Evolutionary conservation across 1,140 invertebrate species (phyloP), one percentile per base, ranked within the genome.

Genomic region (Drosophila trapezifrons): DNA sequence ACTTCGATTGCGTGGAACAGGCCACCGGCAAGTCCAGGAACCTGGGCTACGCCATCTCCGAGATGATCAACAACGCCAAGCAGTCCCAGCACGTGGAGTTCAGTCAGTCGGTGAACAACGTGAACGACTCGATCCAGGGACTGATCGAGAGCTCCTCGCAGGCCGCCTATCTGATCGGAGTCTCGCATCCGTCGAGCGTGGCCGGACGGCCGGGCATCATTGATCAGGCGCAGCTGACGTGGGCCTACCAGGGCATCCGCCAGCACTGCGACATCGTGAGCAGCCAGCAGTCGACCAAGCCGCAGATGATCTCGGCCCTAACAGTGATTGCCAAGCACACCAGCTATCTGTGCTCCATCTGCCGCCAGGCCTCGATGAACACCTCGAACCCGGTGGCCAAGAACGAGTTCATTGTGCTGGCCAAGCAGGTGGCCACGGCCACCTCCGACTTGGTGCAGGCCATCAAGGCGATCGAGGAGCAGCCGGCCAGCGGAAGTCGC

Each of bases 321-420:
- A 99, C 98, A 0, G 94, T 96, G 42, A 98, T 99, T 57, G 98
- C 98, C 4, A 99, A 99, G 91, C 97, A 99, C 92, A 99, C 98
- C 0, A 98, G 97, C 71, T 96, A 98, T 12, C 93, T 99, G 15
- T 99, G 98, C 92, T 99, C 98, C 86, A 96, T 98, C 29, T 99
- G 98, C 91, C 94, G 98, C 18, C 93, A 96, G 3, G 98, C 98
- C 0, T 99, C 98, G 13, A 96, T 96, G 51, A 97, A 97, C 92
- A 99, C 97, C 4, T 95, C 94, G 54, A 98, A 99, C 93, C 97
- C 98, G 0, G 97, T 97, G 20, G 97, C 98, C 40, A 99, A 99
- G 92, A 93, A 98, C 67, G 98, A 99, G 91, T 99, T 99, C 92
- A 98, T 99, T 17, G 98, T 99, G 90, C 97, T 97, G 66, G 98